A percentile compares a stretch with the other conserved stretches of the same genome.
Conservation (phyloP, 1,140 invertebrate species). For the Macrocentrus cingulum region DNA sequence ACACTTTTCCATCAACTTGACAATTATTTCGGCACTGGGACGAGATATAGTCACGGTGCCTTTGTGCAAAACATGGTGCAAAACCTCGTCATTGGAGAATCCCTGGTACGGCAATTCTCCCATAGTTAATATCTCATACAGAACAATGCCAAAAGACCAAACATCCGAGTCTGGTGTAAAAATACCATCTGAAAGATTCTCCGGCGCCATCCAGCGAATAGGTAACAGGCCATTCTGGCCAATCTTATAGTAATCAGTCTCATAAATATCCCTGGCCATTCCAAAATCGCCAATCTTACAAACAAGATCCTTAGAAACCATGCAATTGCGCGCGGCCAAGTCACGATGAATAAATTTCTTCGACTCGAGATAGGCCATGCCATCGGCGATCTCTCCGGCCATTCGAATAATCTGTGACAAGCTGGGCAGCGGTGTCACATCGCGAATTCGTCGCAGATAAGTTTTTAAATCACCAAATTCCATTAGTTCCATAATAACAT, state of each 20-base stretch:
- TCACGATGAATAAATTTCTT: slow-evolving; percentile 78
- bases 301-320: slow-evolving; percentile 69
- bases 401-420: slow-evolving; percentile 61
- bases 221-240: slow-evolving; percentile 67
- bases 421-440: slow-evolving; percentile 42
- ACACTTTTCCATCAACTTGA: slow-evolving; percentile 56
- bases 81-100: slow-evolving; percentile 64
- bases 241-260: slow-evolving; percentile 75
- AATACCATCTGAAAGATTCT: slow-evolving; percentile 72
- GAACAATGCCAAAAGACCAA: slow-evolving; percentile 75
- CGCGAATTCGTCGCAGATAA: slow-evolving; percentile 60
- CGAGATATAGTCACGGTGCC: slow-evolving; percentile 66
- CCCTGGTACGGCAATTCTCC: slow-evolving; percentile 76
- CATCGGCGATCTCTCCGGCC: slow-evolving; percentile 79
- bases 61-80: slow-evolving; percentile 69
- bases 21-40: slow-evolving; percentile 53
- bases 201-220: slow-evolving; percentile 76
- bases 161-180: slow-evolving; percentile 75
- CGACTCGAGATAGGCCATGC: slow-evolving; percentile 74
- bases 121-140: slow-evolving; percentile 77
- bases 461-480: slow-evolving; percentile 71
- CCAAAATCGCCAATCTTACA: slow-evolving; percentile 77
- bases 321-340: slow-evolving; percentile 78
- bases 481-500: slow-evolving; percentile 80
- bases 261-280: slow-evolving; percentile 74